A percentile compares a stretch with the other conserved stretches of the same genome.
Conservation (phyloP, 1,140 invertebrate species). For the Acyrthosiphon pisum region DNA sequence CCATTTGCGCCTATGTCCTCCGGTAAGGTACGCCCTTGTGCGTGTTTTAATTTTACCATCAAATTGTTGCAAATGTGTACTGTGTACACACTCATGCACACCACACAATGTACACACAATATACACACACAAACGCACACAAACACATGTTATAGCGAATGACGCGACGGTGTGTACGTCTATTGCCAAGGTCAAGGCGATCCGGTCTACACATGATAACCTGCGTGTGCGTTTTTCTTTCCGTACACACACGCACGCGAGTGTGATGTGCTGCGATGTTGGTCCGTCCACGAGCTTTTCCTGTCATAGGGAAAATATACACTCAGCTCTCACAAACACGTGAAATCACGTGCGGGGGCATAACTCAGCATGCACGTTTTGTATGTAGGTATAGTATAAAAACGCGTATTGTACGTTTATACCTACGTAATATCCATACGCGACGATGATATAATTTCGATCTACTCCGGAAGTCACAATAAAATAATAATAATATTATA, state of each 20-base stretch:
- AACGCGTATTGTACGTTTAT: too few species aligned
- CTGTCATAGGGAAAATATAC: neutral
- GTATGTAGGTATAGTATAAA: too few species aligned
- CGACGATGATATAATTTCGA: neutral
- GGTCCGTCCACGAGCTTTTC: neutral
- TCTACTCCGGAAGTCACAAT: neutral
- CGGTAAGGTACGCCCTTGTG: neutral
- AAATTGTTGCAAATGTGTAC: neutral
- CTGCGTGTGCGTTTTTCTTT: conserved; percentile 14
- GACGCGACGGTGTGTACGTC: neutral
- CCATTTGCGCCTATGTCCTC: too few species aligned
- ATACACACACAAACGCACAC: neutral
- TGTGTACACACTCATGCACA: neutral
- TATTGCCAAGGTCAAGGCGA: conserved; percentile 45
- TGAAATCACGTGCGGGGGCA: neutral
- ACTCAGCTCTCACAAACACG: neutral
- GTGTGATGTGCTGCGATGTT: neutral
- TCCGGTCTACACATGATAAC: neutral
- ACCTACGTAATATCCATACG: neutral
- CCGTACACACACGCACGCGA: neutral
- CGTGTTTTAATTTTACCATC: neutral
- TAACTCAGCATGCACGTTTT: too few species aligned
- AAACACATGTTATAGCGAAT: neutral
- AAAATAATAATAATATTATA: neutral
- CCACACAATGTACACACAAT: neutral